phyloP scores from a whole-genome alignment of 2,113 vertebrate species.

The Mus spicilegus region DNA sequence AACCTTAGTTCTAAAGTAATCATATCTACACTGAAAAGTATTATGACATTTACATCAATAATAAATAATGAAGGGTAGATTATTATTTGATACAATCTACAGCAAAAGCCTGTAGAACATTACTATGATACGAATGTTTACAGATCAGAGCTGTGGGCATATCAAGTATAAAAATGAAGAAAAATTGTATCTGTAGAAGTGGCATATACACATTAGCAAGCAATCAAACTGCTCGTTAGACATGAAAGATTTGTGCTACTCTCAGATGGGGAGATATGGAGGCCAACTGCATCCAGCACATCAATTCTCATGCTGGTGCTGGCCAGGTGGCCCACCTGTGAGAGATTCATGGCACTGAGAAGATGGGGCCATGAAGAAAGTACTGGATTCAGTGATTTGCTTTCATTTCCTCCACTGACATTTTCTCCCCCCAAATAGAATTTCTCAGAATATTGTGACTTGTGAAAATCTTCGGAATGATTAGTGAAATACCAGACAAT shows the following conservation, averaged over 20 bases:
- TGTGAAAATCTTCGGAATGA: background rate
- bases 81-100: background rate
- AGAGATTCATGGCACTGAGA: background rate
- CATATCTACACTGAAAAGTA: background rate
- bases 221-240: background rate
- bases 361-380: background rate
- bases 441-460: background rate
- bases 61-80: background rate
- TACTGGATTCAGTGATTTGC: background rate
- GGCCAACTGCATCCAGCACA: background rate
- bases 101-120: no score
- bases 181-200: background rate
- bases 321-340: background rate
- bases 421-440: background rate
- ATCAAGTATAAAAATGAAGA: constrained; percentile 12
- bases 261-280: background rate
- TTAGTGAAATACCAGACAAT: background rate
- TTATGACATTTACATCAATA: constrained; percentile 31
- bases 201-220: background rate
- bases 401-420: background rate
- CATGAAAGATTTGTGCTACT: background rate
- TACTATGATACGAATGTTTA: background rate
- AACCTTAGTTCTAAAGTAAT: background rate
- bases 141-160: background rate
- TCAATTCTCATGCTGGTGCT: background rate